Evolutionary conservation across 2,797 vertebrate species (phyloP), one percentile per base, ranked within the genome.

Genomic region (Meda fulgida): DNA sequence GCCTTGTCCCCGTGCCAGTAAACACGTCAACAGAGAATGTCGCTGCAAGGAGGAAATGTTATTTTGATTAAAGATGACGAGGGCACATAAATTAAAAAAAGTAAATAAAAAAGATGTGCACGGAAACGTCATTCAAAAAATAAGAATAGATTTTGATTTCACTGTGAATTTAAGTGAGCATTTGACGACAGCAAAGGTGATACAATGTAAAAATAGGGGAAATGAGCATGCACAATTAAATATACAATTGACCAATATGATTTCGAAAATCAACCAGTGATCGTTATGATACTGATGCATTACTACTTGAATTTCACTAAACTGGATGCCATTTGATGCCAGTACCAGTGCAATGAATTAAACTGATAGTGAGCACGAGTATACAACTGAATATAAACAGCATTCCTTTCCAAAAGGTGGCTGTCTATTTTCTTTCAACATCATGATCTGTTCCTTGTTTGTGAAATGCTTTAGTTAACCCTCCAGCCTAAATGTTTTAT

Each of bases 271-370:
- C 26, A 3, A 51, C 2, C 18, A 7, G 8, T 26, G 29, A 71
- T 75, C 2, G 1, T 8, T 36, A 76, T 76, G 6, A 6, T 55
- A 7, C 19, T 46, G 5, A 14, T 70, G 36, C 36, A 7, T 40
- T 19, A 51, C 38, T 31, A 48, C 18, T 55, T 78, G 26, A 1
- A 38, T 26, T 18, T 78, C 40, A 4, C 26, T 75, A 7, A 63
- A 63, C 26, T 66, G 40, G 46, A 46, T 72, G 48, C 9, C 36
- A 4, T 58, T 46, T 63, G 36, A 43, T 65, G 58, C 36, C 36
- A 78, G 77, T 31, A 31, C 77, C 77, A 63, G 46, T 83, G 31
- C 10, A 19, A 65, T 69, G 34, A 77, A 40, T 77, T 51, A 77
- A 9, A 21, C 73, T n/a, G 1, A 51, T 75, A 46, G 69, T 81